A percentile compares a stretch with the other conserved stretches of the same genome.
These are phyloP conservation scores for Timema cristinae DNA, from an alignment of 2,888 invertebrate species.

Conservation along the genomic window DNA sequence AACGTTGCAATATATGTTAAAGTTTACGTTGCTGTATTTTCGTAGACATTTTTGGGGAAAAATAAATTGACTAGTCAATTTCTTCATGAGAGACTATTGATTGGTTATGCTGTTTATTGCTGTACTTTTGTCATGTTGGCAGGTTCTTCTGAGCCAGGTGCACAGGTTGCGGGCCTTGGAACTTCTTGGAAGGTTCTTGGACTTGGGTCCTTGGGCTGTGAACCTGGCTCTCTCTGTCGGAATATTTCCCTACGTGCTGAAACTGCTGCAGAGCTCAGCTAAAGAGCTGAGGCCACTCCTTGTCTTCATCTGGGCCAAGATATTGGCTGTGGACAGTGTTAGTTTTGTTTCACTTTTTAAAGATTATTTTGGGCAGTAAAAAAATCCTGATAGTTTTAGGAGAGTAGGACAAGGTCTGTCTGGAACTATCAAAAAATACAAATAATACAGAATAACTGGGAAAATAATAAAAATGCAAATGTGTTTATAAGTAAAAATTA, in stretches of 20 bases:
- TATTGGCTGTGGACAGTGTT: conserved; percentile 91
- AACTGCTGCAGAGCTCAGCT: conserved; percentile 91
- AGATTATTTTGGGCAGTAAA: too few species aligned
- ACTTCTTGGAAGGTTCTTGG: conserved; percentile 87
- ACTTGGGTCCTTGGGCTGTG: conserved; percentile 95
- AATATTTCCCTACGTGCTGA: conserved; percentile 97
- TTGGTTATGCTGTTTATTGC: too few species aligned
- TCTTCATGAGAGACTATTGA: too few species aligned
- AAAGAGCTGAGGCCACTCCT: conserved; percentile 86
- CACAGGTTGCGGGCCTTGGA: conserved; percentile 94
- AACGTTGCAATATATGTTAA: too few species aligned
- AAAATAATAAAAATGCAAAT: neutral
- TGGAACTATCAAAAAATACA: neutral
- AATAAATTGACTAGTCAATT: too few species aligned
- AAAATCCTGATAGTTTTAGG: too few species aligned
- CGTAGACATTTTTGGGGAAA: too few species aligned
- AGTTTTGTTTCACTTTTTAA: conserved; percentile 43
- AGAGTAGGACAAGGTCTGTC: neutral
- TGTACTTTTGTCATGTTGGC: conserved; percentile 9
- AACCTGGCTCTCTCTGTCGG: conserved; percentile 94
- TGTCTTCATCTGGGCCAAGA: conserved; percentile 99
- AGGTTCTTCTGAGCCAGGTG: conserved; percentile 58
- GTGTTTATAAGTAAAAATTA: too few species aligned
- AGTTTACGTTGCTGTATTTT: too few species aligned
- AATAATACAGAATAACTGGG: neutral